Percentiles rank a stretch among this genome's conserved stretches.
Evolutionary conservation across 2,113 vertebrate species (phyloP).

Genomic region (Scartelaos histophorus): DNA sequence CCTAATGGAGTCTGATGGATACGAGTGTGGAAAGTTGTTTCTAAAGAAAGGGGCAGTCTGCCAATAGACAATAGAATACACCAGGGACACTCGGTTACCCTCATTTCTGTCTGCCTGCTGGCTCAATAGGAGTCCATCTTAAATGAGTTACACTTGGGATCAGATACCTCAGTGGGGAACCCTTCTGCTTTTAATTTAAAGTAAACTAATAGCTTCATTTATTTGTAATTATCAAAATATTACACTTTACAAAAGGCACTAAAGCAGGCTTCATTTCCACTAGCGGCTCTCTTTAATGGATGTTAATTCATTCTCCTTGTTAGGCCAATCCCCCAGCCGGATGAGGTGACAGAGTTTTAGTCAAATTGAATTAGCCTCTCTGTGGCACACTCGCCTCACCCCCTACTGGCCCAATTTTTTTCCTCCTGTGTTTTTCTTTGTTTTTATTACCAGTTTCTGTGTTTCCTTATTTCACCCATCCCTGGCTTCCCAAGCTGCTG

Average conservation of each 20-base stretch:
- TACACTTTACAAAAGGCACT: slow-evolving; percentile 43
- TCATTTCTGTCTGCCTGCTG: slow-evolving; percentile 46
- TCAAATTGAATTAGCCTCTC: slow-evolving; percentile 70
- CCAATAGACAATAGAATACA: slow-evolving; percentile 41
- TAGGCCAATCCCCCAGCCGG: slow-evolving; percentile 63
- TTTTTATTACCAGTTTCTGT: slow-evolving; percentile 47
- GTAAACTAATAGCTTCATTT: slow-evolving; percentile 68
- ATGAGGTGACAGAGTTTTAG: slow-evolving; percentile 63
- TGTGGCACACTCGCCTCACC: slow-evolving; percentile 54
- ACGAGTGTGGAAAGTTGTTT: slow-evolving; percentile 24
- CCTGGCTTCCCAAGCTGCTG: slow-evolving; percentile 59
- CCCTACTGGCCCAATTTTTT: slow-evolving; percentile 35
- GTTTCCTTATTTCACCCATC: slow-evolving; percentile 44
- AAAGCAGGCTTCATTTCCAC: slow-evolving; percentile 42
- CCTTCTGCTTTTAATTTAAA: slow-evolving; percentile 65
- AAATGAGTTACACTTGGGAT: slow-evolving; percentile 69
- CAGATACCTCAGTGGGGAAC: slow-evolving; percentile 55
- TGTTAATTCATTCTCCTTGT: slow-evolving; percentile 68
- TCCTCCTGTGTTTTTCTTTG: slow-evolving; percentile 28
- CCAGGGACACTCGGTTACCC: slow-evolving; percentile 35
- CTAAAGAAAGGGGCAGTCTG: slow-evolving; percentile 30
- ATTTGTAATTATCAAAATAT: slow-evolving; percentile 63
- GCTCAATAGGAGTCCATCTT: slow-evolving; percentile 56
- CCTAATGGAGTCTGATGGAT: slow-evolving; percentile 28
- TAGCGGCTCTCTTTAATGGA: slow-evolving; percentile 66